Evolutionary conservation across 2,113 vertebrate species (phyloP), one percentile per base, ranked within the genome.

Genomic region (Lontra canadensis): DNA sequence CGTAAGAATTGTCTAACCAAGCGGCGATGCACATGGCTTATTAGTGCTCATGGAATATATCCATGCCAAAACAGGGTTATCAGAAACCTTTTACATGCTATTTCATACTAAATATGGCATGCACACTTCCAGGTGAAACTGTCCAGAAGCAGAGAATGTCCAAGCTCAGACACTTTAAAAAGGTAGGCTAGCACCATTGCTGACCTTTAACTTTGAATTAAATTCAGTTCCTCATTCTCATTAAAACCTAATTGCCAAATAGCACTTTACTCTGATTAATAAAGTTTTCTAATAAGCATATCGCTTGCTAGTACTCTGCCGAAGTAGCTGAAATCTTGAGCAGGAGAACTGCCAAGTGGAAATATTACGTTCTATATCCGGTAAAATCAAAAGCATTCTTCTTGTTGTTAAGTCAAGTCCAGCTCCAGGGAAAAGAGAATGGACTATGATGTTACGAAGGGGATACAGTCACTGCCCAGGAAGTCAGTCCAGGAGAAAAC

Each of bases 211-310:
- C 96, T 97, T 83, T 57, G 91, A 97, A 96, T 97, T 94, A 96
- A 96, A 98, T 96, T 97, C 96, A 97, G 91, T 61, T 94, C 79
- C 82, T 90, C 92, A 94, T 97, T 74, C 88, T 97, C 90, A 98
- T 97, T 97, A 96, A 90, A 95, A 82, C 96, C 84, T 86, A 76
- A 84, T 91, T 95, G 82, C 96, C 98, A 98, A 96, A 95, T 47
- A 96, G 94, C 93, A 97, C 93, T 98, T 85, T 84, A 63, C 61
- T 97, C 74, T 97, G 95, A 98, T 97, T 96, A 98, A 98, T 91
- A 96, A 96, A 97, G 92, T 98, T 98, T 96, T 96, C 93, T 96
- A 97, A 97, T 93, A 96, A 97, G 96, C 87, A 88, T 71, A 89
- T 88, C 85, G n/a, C 91, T 96, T 94, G 85, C 91, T 81, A 96